Conservation (phyloP, 2,797 vertebrate species). For the Eospalax fontanierii region DNA sequence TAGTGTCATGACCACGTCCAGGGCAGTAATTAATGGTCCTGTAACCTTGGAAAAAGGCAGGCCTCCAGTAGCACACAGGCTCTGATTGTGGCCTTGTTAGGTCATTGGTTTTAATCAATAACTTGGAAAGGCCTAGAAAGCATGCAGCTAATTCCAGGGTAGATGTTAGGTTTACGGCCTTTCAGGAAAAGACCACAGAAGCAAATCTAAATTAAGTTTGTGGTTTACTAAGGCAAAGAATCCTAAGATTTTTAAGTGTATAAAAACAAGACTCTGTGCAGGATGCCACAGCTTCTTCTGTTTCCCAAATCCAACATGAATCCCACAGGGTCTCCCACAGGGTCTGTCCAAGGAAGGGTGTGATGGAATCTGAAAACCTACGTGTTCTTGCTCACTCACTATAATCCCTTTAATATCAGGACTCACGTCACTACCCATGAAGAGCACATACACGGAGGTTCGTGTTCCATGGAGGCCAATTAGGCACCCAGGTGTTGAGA, state of each 20-base stretch:
- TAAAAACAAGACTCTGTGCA: neutral
- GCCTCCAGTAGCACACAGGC: neutral
- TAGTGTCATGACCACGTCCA: neutral
- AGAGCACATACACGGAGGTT: too few species aligned
- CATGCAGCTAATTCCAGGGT: neutral
- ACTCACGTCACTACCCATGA: neutral
- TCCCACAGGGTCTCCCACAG: neutral
- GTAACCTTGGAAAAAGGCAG: neutral
- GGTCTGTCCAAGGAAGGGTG: neutral
- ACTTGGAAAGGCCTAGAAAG: slow-evolving; percentile 16
- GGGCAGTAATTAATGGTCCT: neutral
- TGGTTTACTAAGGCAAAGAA: neutral
- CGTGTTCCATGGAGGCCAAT: too few species aligned
- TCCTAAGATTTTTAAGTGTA: neutral
- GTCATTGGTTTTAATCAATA: slow-evolving; percentile 29
- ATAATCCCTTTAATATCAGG: neutral
- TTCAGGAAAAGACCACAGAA: neutral
- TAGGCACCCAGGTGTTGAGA: neutral
- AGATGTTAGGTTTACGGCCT: neutral
- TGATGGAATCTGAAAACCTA: neutral
- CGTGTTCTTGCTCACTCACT: neutral
- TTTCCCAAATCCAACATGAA: neutral
- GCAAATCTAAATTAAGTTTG: slow-evolving; percentile 44
- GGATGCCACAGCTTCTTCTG: neutral
- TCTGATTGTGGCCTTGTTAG: neutral